Conservation (phyloP, 2,113 vertebrate species). For the Mandrillus leucophaeus region DNA sequence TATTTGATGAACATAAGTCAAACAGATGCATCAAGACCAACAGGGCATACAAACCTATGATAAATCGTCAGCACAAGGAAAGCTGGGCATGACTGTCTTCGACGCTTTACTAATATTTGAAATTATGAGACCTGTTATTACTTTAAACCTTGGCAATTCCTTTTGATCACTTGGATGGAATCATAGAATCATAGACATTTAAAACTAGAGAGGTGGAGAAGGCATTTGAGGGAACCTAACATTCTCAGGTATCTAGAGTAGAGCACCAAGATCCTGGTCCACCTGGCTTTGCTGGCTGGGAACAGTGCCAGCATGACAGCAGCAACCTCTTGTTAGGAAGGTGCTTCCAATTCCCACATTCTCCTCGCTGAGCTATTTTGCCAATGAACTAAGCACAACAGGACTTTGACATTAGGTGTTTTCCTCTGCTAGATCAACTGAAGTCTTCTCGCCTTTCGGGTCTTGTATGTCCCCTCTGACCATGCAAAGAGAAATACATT, state of each 20-base stretch:
- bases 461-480: neutral
- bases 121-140: neutral
- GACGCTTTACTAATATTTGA: neutral
- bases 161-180: neutral
- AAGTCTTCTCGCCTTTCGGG: neutral
- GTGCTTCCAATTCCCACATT: fast-evolving
- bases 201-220: neutral
- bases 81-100: fast-evolving
- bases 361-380: neutral
- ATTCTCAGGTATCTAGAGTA: neutral
- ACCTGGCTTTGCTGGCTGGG: neutral
- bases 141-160: neutral
- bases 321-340: neutral
- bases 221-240: too few species aligned
- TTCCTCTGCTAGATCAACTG: neutral
- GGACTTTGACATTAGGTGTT: neutral
- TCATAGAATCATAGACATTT: neutral
- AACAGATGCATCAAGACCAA: neutral
- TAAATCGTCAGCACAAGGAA: neutral
- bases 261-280: neutral
- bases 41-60: neutral
- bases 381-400: neutral
- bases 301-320: fast-evolving
- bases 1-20: neutral
- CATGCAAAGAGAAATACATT: neutral